Evolutionary conservation across 2,888 invertebrate species (phyloP), one percentile per base, ranked within the genome.

Genomic region (Philhelius pedissequus): DNA sequence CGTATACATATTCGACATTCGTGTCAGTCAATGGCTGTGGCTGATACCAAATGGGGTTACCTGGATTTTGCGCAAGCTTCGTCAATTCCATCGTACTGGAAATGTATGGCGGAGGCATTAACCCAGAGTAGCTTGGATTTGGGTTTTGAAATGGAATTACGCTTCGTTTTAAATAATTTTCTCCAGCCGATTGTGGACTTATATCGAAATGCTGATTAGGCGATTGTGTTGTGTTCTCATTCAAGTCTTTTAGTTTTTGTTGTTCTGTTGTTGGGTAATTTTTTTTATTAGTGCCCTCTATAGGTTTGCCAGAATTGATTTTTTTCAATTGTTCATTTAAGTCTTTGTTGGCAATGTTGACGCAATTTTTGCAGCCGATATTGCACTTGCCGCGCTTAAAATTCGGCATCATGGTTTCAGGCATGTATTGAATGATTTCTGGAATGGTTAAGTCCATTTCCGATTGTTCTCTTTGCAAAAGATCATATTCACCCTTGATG

Each of bases 401-500:
- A 64, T 87, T 86, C 1, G 90, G 88, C 86, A 87, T 87, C 52
- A 90, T 83, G 0, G 91, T 89, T 86, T 91, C 91, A 2, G 91
- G 91, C 90, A 91, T 90, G 43, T 87, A 91, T 76, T 91, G 91
- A 86, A 90, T 89, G 20, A 91, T 90, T 86, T 91, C 91, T 4
- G 91, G 91, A n/a, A 89, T 87, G 7, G 90, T 90, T 5, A 91
- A 77, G 77, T 91, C 90, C 9, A 87, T 78, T 9, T 89, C 86
- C 40, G 87, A 87, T 1, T 88, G 89, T 18, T 90, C 91, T 45
- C 86, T 88, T 86, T 90, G 89, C 56, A 91, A 76, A 25, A 90
- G 82, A 87, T 91, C 91, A 76, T 88, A 90, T 76, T 91, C 90
- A 66, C 90, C 91, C 80, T 90, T 91, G 13, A 90, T 90, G 71